Evolutionary conservation across 1,140 invertebrate species (phyloP), one percentile per base, ranked within the genome.

Genomic region (Philaenus spumarius): DNA sequence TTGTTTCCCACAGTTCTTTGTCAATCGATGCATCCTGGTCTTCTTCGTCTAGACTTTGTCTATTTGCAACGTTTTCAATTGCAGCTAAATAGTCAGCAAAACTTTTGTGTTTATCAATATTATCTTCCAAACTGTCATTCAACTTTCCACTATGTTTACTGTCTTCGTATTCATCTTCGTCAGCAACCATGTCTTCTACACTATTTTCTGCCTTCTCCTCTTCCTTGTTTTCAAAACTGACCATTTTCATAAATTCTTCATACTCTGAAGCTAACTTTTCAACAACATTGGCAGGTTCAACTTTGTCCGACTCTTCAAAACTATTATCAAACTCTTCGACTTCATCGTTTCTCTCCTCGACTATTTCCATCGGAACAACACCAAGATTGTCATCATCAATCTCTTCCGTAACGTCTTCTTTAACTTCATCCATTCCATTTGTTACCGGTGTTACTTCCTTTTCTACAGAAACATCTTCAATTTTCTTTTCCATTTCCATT

Each of bases 171-270:
- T 14, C 12, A 30, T 30, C 30, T 24, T n/a, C 11, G 6, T 43
- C 20, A 19, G 5, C 5, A 39, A 42, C 22, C 17, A n/a, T 48
- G n/a, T 55, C 46, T 11, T 39, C 37, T 19, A 26, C n/a, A 12
- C 39, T 45, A n/a, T n/a, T n/a, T n/a, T n/a, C n/a, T n/a, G n/a
- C n/a, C 3, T 40, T 23, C 1, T 45, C 46, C 20, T 55, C 35
- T 26, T 15, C 17, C 17, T 51, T 26, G 14, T 52, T 37, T 39
- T 60, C 59, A 30, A 55, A 51, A 20, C 53, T 43, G 23, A 60
- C 43, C 53, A 60, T 60, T 46, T 60, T 60, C 46, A 60, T 46
- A 35, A 60, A 60, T 30, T 60, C 59, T 52, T 60, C 59, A 45
- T 60, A 60, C 24, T 60, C 53, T 12, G 45, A 60, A 2, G 46